Conservation (phyloP, 2,797 vertebrate species). For the Eospalax fontanierii region DNA sequence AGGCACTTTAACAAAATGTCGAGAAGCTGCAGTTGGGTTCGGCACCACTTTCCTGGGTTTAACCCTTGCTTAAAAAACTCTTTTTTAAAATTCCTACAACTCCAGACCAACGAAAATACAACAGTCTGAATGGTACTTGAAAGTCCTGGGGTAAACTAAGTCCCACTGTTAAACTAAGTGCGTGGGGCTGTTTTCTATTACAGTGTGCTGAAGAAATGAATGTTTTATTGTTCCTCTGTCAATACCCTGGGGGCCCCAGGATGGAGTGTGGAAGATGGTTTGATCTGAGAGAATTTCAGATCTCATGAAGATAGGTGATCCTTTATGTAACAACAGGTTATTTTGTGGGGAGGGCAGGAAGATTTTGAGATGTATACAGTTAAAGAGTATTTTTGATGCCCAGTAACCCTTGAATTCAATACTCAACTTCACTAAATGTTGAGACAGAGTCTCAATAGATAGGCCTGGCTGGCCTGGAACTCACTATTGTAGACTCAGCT, state of each 20-base stretch:
- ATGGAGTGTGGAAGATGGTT: slow-evolving; percentile 81
- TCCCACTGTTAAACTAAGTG: slow-evolving; percentile 73
- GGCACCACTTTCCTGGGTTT: slow-evolving; percentile 72
- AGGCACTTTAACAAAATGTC: slow-evolving; percentile 83
- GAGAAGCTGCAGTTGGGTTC: slow-evolving; percentile 68
- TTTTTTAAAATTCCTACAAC: slow-evolving; percentile 63
- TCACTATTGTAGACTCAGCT: no score
- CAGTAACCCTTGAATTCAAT: slow-evolving; percentile 42
- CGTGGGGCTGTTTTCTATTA: slow-evolving; percentile 85
- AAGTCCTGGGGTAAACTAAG: slow-evolving; percentile 83
- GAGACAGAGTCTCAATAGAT: no score
- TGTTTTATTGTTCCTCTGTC: slow-evolving; percentile 82
- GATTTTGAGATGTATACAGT: not conserved
- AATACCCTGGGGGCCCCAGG: slow-evolving; percentile 76
- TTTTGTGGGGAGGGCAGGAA: not conserved
- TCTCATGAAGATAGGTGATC: slow-evolving; percentile 81
- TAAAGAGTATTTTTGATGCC: slow-evolving; percentile 33
- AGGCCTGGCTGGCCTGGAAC: no score
- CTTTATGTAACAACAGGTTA: slow-evolving; percentile 75
- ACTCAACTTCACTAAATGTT: not conserved
- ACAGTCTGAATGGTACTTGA: slow-evolving; percentile 74
- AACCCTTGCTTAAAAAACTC: slow-evolving; percentile 72
- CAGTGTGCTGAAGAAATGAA: slow-evolving; percentile 84
- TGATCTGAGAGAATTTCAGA: slow-evolving; percentile 81
- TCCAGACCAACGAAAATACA: slow-evolving; percentile 82